phyloP scores from a whole-genome alignment of 64 coral and sea anemone species.

The Anthopleura sola region DNA sequence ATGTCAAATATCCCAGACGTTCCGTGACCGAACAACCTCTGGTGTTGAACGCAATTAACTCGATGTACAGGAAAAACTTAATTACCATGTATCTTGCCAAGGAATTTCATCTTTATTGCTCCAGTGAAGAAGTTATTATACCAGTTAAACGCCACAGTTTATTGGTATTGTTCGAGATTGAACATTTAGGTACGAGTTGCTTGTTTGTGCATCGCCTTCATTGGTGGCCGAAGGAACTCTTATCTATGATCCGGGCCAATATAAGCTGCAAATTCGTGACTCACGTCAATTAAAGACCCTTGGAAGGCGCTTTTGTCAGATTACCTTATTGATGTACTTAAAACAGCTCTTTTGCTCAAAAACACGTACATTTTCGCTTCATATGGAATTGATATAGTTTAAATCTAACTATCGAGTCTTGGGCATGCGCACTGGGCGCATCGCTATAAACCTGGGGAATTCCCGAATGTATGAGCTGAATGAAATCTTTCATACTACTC shows the following conservation, averaged over 20 bases:
- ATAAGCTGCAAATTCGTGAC: neutral
- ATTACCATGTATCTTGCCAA: neutral
- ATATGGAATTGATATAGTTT: neutral
- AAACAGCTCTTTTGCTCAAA: neutral
- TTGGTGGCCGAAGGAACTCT: neutral
- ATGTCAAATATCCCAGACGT: neutral
- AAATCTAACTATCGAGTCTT: neutral
- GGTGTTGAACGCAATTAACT: neutral
- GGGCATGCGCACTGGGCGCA: neutral
- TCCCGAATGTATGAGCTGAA: too few relatives aligned
- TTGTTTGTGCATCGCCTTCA: neutral
- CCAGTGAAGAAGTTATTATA: neutral
- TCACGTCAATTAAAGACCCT: neutral
- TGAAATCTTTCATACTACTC: too few relatives aligned
- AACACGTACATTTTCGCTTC: neutral
- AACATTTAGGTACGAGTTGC: neutral
- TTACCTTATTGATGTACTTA: slow-evolving; percentile 3
- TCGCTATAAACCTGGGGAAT: neutral
- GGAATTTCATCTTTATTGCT: neutral
- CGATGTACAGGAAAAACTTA: neutral
- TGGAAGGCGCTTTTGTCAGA: neutral
- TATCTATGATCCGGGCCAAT: neutral
- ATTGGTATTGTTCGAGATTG: neutral
- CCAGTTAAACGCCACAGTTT: neutral
- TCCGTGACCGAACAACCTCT: neutral